A percentile compares a stretch with the other conserved stretches of the same genome.
Evolutionary conservation across 2,797 vertebrate species (phyloP).

Genomic region (Mormyrops attenuatus): DNA sequence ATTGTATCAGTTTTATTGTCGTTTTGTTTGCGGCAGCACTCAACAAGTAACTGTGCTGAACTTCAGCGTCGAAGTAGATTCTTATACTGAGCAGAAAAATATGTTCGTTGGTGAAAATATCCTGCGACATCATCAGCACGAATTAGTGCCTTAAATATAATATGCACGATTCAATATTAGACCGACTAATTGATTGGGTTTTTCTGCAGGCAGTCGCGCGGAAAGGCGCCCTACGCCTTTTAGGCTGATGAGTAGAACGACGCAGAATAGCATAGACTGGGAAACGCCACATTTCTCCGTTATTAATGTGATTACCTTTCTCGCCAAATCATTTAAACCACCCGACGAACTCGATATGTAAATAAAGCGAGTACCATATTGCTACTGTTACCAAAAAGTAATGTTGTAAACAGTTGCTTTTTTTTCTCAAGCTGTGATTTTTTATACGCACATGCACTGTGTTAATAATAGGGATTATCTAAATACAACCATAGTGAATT

Average conservation of each 20-base stretch:
- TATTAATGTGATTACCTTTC: not conserved
- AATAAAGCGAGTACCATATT: not conserved
- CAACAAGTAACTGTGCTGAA: conserved; percentile 8
- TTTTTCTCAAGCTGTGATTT: not conserved
- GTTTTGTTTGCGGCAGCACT: not conserved
- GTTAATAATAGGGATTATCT: not conserved
- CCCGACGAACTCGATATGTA: not conserved
- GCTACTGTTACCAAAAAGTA: not conserved
- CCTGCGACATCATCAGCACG: not conserved
- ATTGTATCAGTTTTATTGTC: not conserved
- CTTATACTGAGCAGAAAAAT: not conserved
- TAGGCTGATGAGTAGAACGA: not conserved
- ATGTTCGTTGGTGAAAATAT: not conserved
- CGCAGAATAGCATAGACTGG: not conserved
- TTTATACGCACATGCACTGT: not conserved
- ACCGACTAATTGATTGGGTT: not conserved
- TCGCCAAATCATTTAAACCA: not conserved
- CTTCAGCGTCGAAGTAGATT: not conserved
- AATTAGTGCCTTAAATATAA: not conserved
- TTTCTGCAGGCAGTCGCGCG: not conserved
- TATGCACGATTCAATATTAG: not conserved
- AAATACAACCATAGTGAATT: not conserved
- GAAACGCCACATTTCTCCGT: not conserved
- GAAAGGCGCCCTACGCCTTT: not conserved
- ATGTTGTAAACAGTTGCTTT: not conserved